Evolutionary conservation across 2,797 vertebrate species (phyloP), one percentile per base, ranked within the genome.

Genomic region (Aeoliscus strigatus): DNA sequence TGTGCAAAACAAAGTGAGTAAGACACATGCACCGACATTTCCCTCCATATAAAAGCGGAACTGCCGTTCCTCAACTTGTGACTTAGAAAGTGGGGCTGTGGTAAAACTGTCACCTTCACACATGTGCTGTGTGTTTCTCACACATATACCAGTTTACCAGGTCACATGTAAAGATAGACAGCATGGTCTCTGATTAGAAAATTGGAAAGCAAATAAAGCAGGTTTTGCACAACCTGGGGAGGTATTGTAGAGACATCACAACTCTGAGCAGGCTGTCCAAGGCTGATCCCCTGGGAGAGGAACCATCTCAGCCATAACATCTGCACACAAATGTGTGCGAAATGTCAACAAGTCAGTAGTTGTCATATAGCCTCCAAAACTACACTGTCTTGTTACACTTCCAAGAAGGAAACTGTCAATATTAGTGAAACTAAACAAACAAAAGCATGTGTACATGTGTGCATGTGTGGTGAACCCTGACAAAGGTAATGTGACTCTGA

Each of bases 271-370:
- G 42, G 36, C 11, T 15, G 41, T 34, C 54, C 69, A 81, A 79
- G 76, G 82, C 51, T 62, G 63, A 35, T 56, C 73, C 49, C 64
- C 50, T 43, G 69, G 60, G 59, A 74, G 40, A 41, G 12, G 11
- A 64, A 27, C 65, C 15, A 36, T 49, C 51, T 33, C 42, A 78
- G 57, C 23, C 65, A 78, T 36, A 76, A 79, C 68, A 81, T 83
- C 70, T 78, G 70, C 55, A 65, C 46, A 45, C 29, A 54, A 29
- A 56, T 39, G 27, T 39, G 57, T 56, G 43, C 51, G 40, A 80
- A 69, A 65, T 53, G 66, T 68, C 54, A 75, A 71, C 32, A 56
- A 33, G 14, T 36, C 39, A 37, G 34, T 43, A 59, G 58, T 41
- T 51, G 7, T 34, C 41, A 11, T 23, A 3, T 33, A 39, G 28